Conservation (phyloP, 2,797 vertebrate species). For the Spheniscus humboldti region DNA sequence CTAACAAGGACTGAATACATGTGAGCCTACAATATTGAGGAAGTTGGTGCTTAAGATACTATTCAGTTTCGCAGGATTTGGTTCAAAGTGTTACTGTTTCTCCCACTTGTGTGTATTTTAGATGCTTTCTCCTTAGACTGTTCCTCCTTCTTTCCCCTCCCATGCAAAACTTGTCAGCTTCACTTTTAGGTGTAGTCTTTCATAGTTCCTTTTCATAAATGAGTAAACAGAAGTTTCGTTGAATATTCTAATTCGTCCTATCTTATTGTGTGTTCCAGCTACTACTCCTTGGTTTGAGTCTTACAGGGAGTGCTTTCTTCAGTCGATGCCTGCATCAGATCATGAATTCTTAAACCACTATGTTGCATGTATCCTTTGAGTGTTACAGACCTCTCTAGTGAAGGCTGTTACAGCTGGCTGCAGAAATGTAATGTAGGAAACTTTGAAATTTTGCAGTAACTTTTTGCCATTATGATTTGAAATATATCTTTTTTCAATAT, state of each 20-base stretch:
- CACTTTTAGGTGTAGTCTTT: not conserved
- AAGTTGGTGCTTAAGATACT: not conserved
- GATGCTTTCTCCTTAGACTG: not conserved
- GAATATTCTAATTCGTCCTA: not conserved
- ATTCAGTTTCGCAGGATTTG: not conserved
- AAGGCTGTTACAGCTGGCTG: not conserved
- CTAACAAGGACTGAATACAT: not conserved
- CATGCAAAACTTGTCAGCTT: not conserved
- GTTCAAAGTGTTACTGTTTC: not conserved
- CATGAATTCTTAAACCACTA: conserved; percentile 98
- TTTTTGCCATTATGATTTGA: not conserved
- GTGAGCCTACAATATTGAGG: not conserved
- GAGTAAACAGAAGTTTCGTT: not conserved
- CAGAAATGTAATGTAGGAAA: not conserved
- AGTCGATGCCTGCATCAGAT: conserved; percentile 92
- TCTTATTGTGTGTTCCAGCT: conserved; percentile 77
- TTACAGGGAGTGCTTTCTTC: conserved; percentile 95
- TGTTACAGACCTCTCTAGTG: not conserved
- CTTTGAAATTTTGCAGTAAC: not conserved
- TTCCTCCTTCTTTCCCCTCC: not conserved
- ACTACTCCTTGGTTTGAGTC: conserved; percentile 98
- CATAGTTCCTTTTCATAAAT: not conserved
- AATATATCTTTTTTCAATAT: not conserved
- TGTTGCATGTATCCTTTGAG: conserved; percentile 96
- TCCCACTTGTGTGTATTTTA: not conserved